Conservation (phyloP, 2,888 invertebrate genomes). For the Hyles lineata region DNA sequence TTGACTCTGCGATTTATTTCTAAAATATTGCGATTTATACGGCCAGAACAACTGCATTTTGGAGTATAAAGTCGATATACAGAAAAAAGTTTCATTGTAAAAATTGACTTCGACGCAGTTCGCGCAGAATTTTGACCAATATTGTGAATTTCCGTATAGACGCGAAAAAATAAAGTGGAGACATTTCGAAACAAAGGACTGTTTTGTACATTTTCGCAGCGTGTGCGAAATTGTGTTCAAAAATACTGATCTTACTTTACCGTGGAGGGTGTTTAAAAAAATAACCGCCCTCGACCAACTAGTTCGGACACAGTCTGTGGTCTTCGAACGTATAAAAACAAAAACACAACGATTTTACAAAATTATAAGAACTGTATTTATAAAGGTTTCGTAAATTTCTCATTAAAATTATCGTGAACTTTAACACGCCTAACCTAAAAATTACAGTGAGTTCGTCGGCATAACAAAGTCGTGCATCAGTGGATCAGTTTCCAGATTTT, state of each 20-base stretch:
- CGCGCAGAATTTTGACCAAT: constrained; percentile 81
- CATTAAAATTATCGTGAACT: constrained; percentile 70
- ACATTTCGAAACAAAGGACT: constrained; percentile 83
- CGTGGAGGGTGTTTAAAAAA: constrained; percentile 66
- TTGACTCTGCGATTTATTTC: constrained; percentile 81
- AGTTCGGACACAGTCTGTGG: constrained; percentile 79
- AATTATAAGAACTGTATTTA: constrained; percentile 65
- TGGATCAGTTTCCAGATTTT: constrained; percentile 74
- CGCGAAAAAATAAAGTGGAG: constrained; percentile 76
- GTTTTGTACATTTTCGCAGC: constrained; percentile 85
- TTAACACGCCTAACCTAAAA: constrained; percentile 66
- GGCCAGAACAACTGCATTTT: constrained; percentile 76
- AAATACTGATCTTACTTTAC: constrained; percentile 71
- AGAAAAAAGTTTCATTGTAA: constrained; percentile 70
- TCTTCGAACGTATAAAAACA: constrained; percentile 77
- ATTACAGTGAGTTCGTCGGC: constrained; percentile 79
- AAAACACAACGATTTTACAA: constrained; percentile 76
- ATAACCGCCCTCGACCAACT: constrained; percentile 74
- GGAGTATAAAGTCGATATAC: constrained; percentile 78
- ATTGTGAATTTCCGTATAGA: constrained; percentile 83
- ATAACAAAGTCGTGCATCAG: constrained; percentile 74
- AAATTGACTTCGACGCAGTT: constrained; percentile 75
- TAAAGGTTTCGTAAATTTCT: constrained; percentile 74
- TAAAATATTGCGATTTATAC: constrained; percentile 79
- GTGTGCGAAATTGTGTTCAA: constrained; percentile 84